phyloP scores from a whole-genome alignment of 2,797 vertebrate genomes.

The Picus viridis region DNA sequence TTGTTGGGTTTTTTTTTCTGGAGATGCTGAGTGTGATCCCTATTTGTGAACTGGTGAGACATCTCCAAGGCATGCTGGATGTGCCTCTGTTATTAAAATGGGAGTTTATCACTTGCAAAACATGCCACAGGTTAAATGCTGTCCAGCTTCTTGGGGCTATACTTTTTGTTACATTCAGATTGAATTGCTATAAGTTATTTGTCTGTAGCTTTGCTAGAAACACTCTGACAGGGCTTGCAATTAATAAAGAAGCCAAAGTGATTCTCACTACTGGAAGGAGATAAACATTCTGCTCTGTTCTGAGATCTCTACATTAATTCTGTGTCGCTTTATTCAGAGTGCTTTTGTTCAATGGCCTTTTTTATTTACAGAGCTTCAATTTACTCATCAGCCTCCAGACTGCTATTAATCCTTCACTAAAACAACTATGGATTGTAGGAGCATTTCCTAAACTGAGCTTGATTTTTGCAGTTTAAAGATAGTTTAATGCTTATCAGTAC shows the following conservation, averaged over 20 bases:
- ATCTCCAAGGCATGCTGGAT: slow-evolving; percentile 36
- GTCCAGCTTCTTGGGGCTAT: background rate
- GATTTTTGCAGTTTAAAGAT: background rate
- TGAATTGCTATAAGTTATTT: background rate
- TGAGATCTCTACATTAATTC: background rate
- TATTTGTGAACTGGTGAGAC: slow-evolving; percentile 45
- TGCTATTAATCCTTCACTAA: background rate
- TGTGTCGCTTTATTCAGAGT: background rate
- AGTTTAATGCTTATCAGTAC: background rate
- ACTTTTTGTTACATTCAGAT: background rate
- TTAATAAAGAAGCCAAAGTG: background rate
- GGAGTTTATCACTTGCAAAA: slow-evolving; percentile 21
- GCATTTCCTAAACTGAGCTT: background rate
- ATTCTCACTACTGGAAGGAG: background rate
- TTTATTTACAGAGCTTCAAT: background rate
- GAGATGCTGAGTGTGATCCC: slow-evolving; percentile 56
- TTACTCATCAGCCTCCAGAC: background rate
- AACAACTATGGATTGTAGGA: background rate
- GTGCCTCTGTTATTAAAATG: background rate
- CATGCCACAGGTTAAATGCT: background rate
- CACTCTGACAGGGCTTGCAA: background rate
- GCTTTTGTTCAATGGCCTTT: background rate
- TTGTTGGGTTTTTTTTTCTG: slow-evolving; percentile 5
- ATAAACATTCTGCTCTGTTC: background rate
- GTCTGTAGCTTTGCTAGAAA: slow-evolving; percentile 14